Conservation (phyloP, 2,113 vertebrate species). For the Callocephalon fimbriatum region DNA sequence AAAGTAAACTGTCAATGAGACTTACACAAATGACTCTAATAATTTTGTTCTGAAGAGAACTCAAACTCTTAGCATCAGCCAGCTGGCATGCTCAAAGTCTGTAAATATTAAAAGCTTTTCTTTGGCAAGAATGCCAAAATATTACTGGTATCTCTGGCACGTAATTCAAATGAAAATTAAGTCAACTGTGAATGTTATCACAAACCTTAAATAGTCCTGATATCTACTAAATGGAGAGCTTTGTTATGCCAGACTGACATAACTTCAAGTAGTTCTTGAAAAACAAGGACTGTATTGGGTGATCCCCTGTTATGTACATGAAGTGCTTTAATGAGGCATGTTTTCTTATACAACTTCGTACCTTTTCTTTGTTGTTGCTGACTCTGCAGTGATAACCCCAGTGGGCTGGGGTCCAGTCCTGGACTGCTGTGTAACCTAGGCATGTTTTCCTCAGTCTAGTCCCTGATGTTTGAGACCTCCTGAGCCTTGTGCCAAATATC, state of each 20-base stretch:
- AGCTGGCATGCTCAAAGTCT: conserved; percentile 32
- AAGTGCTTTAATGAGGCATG: background rate
- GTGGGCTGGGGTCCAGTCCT: background rate
- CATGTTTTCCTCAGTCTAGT: background rate
- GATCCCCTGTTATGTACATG: background rate
- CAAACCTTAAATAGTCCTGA: conserved; percentile 31
- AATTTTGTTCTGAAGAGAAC: conserved; percentile 45
- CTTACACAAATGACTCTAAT: conserved; percentile 33
- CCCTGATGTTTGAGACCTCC: background rate
- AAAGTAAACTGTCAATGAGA: conserved; percentile 53
- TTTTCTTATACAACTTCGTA: background rate
- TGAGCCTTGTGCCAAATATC: background rate
- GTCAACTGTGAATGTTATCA: conserved; percentile 31
- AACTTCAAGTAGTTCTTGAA: conserved; percentile 2
- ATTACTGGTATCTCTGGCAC: conserved; percentile 40
- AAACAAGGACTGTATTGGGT: background rate
- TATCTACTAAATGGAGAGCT: conserved; percentile 11
- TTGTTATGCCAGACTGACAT: conserved; percentile 9
- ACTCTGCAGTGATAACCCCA: background rate
- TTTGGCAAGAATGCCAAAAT: conserved; percentile 53
- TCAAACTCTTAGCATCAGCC: conserved; percentile 28
- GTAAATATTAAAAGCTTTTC: conserved; percentile 57
- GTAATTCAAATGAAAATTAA: conserved; percentile 47
- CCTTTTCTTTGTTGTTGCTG: background rate
- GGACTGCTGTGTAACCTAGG: background rate